Conservation (phyloP, 2,888 invertebrate species). For the Agriopis aurantiaria region DNA sequence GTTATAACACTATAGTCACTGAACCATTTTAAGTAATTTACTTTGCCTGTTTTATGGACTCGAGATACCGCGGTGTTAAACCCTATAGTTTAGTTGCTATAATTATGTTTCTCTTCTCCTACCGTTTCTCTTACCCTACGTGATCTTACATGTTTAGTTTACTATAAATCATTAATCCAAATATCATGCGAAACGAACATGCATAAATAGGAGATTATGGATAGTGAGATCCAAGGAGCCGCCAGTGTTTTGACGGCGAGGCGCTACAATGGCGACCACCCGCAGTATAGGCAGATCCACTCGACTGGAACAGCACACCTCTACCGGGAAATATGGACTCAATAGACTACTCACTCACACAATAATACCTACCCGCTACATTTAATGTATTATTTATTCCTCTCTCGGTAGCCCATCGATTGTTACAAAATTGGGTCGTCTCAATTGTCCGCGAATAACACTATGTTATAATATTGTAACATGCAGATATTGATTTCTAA, state of each 20-base stretch:
- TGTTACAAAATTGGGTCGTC: constrained; percentile 67
- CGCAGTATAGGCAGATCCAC: constrained; percentile 66
- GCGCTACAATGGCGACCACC: constrained; percentile 76
- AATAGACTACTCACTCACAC: constrained; percentile 59
- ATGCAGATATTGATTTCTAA: constrained; percentile 62
- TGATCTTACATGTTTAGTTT: background rate
- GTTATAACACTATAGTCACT: no score
- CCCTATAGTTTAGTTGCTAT: no score
- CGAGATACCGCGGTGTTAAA: no score
- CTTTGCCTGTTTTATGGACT: no score
- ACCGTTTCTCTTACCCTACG: no score
- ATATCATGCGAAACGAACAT: constrained; percentile 40
- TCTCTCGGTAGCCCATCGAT: constrained; percentile 62
- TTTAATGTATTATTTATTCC: constrained; percentile 18
- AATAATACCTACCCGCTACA: constrained; percentile 16
- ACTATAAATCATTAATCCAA: constrained; percentile 31
- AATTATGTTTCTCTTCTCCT: no score
- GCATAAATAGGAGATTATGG: constrained; percentile 24
- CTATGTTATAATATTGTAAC: constrained; percentile 54
- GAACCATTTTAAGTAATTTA: no score
- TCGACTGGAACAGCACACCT: constrained; percentile 70
- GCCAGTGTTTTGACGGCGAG: constrained; percentile 69
- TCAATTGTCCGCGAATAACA: constrained; percentile 70
- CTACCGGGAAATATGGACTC: constrained; percentile 71
- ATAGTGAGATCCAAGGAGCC: constrained; percentile 45